Evolutionary conservation across 2,888 invertebrate species (phyloP), one percentile per base, ranked within the genome.

Genomic region (Perizoma affinitatum): DNA sequence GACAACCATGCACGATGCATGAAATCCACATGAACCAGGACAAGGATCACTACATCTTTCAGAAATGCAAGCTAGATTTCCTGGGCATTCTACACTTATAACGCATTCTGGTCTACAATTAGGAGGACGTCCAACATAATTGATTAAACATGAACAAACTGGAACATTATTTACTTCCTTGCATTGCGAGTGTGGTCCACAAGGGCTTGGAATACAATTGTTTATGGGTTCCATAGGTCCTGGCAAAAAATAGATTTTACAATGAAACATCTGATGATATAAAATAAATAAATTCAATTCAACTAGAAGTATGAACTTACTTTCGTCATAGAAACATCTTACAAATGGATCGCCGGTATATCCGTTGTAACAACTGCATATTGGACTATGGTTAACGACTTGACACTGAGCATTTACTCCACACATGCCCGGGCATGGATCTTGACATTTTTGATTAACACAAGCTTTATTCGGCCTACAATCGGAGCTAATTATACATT

Each of bases 71-170:
- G 94, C 94, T 69, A 95, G 93, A 76, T 95, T 95, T 52, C 94
- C 94, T 11, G 95, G 93, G 76, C 96, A 96, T 83, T 96, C 96
- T 45, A 95, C 93, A 79, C 95, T 94, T 67, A 95, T 94, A 35
- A 95, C 92, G 80, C 96, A 96, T 86, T 96, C 96, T 36, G 96
- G 96, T 74, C 95, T 93, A 81, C 96, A 96, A 73, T 95, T 95
- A 43, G 96, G 97, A 42, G 97, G 96, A 60, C 95, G 95, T 49
- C 97, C 97, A 61, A 95, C 93, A 85, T 96, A 96, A 75, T 95
- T 95, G 41, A 93, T 90, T 50, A 95, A 84, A 80, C 97, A 97
- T 48, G 96, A 94, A 79, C 97, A 97, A 11, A 96, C 94, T 0
- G 96, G 94, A 61, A 94, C 93, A 54, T 94, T 93, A 76, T 95